Percentiles rank a stretch among this genome's conserved stretches.
These are phyloP conservation scores for Muscina levida DNA, from an alignment of 2,888 invertebrate genomes.

Conservation along the genomic window DNA sequence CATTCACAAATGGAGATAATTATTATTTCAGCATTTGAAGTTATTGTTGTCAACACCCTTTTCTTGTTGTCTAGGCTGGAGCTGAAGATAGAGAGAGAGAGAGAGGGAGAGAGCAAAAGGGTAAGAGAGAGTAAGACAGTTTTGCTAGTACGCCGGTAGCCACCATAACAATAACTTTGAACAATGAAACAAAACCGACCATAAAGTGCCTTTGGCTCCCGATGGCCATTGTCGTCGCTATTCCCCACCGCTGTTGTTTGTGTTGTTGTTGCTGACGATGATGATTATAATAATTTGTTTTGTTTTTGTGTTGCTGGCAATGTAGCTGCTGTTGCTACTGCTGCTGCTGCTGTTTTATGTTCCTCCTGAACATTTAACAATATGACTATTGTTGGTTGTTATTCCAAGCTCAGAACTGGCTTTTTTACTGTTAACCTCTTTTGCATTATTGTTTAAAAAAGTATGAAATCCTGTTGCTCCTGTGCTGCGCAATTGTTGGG, in stretches of 20 bases:
- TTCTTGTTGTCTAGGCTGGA: slow-evolving; percentile 15
- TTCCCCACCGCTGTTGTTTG: not conserved
- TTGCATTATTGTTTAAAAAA: slow-evolving; percentile 49
- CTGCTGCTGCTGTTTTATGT: slow-evolving; percentile 17
- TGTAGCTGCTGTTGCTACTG: slow-evolving; percentile 37
- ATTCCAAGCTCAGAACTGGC: slow-evolving; percentile 47
- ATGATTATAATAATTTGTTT: slow-evolving; percentile 50
- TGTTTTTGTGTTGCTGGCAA: slow-evolving; percentile 14
- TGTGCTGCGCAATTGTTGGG: not conserved
- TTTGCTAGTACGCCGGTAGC: too few relatives aligned
- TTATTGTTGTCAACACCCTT: slow-evolving; percentile 61
- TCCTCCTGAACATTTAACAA: slow-evolving; percentile 52
- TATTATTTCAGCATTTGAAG: slow-evolving; percentile 59
- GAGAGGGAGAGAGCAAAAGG: not conserved
- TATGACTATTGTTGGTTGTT: slow-evolving; percentile 55
- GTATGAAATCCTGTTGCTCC: slow-evolving; percentile 56
- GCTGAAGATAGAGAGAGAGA: not conserved
- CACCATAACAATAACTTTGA: not conserved
- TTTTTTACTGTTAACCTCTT: slow-evolving; percentile 58
- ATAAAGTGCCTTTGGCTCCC: slow-evolving; percentile 53
- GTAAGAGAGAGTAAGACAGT: not conserved
- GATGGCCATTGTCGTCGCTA: slow-evolving; percentile 18
- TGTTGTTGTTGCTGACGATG: slow-evolving; percentile 33
- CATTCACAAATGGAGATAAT: slow-evolving; percentile 35
- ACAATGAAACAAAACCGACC: slow-evolving; percentile 21